Conservation (phyloP, 1,140 invertebrate species). For the Mylabris phalerata region DNA sequence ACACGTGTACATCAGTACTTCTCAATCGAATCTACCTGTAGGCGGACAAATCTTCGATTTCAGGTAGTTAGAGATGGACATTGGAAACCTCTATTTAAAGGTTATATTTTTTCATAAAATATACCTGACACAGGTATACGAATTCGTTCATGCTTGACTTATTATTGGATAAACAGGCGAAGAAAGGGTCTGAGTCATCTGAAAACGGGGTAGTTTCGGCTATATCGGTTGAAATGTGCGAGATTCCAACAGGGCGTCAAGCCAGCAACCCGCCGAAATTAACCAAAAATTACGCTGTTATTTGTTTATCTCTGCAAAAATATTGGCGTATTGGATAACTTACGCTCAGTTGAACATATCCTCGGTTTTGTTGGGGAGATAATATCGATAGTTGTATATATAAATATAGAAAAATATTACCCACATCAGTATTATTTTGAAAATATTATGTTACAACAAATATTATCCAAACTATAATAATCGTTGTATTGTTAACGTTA, state of each 20-base stretch:
- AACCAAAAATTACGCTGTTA: too few species aligned
- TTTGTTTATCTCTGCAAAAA: too few species aligned
- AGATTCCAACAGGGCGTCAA: too few species aligned
- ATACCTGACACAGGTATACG: constrained; percentile 25
- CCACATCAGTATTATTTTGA: neutral
- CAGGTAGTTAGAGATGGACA: constrained; percentile 25
- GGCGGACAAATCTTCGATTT: constrained; percentile 3
- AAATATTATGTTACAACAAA: too few species aligned
- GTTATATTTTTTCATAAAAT: constrained; percentile 16
- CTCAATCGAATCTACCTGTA: neutral
- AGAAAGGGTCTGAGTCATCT: constrained; percentile 20
- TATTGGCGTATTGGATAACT: too few species aligned
- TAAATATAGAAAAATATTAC: neutral
- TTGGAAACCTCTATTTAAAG: constrained; percentile 29
- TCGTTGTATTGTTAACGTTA: too few species aligned
- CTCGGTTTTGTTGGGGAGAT: too few species aligned
- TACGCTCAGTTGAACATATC: too few species aligned
- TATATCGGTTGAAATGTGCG: too few species aligned
- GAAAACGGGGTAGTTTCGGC: constrained; percentile 15
- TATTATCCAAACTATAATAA: too few species aligned
- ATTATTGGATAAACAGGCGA: constrained; percentile 33
- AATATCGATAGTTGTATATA: neutral
- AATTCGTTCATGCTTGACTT: constrained; percentile 31
- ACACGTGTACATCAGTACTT: constrained; percentile 23
- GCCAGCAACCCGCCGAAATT: too few species aligned